Conservation (phyloP, 2,797 vertebrate genomes). For the Australoheros facetus region DNA sequence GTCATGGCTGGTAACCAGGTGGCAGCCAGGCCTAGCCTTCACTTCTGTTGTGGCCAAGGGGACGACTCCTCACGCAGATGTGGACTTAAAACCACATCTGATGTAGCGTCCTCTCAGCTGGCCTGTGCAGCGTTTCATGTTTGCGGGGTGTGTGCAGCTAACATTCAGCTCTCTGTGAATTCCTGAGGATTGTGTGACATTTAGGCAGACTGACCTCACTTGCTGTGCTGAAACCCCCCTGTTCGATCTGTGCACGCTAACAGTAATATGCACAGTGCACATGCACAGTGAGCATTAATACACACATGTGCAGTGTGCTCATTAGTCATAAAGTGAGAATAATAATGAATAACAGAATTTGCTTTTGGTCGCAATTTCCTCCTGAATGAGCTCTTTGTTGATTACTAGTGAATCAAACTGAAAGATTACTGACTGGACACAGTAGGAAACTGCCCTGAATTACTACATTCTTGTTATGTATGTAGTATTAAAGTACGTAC, state of each 20-base stretch:
- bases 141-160: conserved; percentile 15
- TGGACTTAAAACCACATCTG: conserved; percentile 28
- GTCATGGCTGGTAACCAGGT: conserved; percentile 35
- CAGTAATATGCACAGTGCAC: conserved; percentile 4
- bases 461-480: neutral
- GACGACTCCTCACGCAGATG: conserved; percentile 24
- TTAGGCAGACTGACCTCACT: conserved; percentile 43
- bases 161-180: conserved; percentile 37
- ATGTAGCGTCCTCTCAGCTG: neutral
- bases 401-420: neutral
- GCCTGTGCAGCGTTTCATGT: conserved; percentile 22
- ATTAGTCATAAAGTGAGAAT: neutral
- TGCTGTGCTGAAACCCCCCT: neutral
- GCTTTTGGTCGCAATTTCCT: neutral
- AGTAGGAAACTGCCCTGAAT: neutral
- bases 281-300: neutral
- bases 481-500: neutral
- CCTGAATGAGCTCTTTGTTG: neutral
- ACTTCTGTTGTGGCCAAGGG: conserved; percentile 16
- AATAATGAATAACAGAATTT: neutral
- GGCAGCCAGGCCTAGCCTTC: conserved; percentile 33
- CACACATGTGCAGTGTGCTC: neutral
- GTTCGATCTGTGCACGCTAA: conserved; percentile 31
- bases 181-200: conserved; percentile 59
- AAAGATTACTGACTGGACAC: neutral